A percentile compares a stretch with the other conserved stretches of the same genome.
Conservation (phyloP, 2,888 invertebrate genomes). For the Koerneria pararmatus region DNA sequence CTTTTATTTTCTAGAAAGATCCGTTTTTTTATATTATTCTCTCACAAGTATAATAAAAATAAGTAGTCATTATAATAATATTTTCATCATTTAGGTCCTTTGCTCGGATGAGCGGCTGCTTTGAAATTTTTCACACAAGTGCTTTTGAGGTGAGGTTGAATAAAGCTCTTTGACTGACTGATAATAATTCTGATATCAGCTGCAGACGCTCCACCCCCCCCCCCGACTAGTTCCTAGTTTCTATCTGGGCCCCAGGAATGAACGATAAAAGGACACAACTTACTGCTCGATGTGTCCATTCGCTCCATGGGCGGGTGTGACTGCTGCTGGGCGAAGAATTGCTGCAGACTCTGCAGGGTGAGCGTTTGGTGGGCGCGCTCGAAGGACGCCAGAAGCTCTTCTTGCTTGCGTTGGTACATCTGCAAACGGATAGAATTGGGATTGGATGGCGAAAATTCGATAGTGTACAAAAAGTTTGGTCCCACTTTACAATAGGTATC, state of each 20-base stretch:
- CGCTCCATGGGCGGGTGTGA: slow-evolving; percentile 13
- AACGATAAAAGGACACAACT: not conserved
- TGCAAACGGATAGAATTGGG: slow-evolving; percentile 27
- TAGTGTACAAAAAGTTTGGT: too few relatives aligned
- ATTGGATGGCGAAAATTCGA: too few relatives aligned
- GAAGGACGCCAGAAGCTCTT: slow-evolving; percentile 38
- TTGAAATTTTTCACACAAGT: too few relatives aligned
- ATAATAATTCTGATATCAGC: not conserved
- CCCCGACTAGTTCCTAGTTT: not conserved
- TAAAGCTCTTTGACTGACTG: too few relatives aligned
- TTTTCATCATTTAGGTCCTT: too few relatives aligned
- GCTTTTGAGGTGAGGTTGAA: too few relatives aligned
- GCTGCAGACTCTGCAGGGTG: slow-evolving; percentile 16
- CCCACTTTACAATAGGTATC: too few relatives aligned
- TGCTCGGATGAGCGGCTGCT: too few relatives aligned
- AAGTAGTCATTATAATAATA: too few relatives aligned
- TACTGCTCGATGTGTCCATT: slow-evolving; percentile 6
- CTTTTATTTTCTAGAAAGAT: too few relatives aligned
- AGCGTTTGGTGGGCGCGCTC: not conserved
- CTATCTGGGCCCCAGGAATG: not conserved
- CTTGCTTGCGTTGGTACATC: slow-evolving; percentile 48
- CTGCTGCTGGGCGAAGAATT: slow-evolving; percentile 20
- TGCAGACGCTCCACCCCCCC: not conserved
- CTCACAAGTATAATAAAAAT: too few relatives aligned
- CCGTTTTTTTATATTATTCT: too few relatives aligned